Evolutionary conservation across 37 sponge, comb jelly and placozoan species (phyloP), one percentile per base, ranked within the genome.

Genomic region (Cliona cf. orientalis): DNA sequence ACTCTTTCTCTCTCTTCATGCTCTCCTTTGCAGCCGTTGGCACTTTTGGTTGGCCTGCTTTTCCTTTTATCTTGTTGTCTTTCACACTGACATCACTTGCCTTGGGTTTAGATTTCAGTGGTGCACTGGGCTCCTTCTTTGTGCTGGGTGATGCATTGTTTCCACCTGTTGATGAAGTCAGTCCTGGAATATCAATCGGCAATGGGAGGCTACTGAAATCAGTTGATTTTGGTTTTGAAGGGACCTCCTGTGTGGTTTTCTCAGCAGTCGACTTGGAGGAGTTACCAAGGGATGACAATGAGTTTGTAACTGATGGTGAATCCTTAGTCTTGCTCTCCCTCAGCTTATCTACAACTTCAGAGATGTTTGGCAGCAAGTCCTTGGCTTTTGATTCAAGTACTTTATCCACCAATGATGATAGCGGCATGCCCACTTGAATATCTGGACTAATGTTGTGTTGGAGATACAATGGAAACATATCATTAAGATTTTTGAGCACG

Each of bases 311-410:
- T 22, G 66, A 22, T 5, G 42, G 58, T 22, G 71, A 40, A 7
- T 67, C 58, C 22, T 67, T 37, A 4, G 34, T 40, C 21, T 29
- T 65, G 3, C 42, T 29, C 39, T 56, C 57, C 14, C 66, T 44
- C 2, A 84, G 69, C 22, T 58, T 0, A 19, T 80, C 74, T 6
- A 87, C 58, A 29, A 62, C 43, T 37, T 87, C 87, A 5, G 53
- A 14, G 36, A 87, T 87, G 35, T 87, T 71, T 2, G 75, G 80
- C 57, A 87, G 72, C 19, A 88, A 70, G 28, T 76, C 88, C 42
- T 74, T 59, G 37, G 76, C 57, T 41, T 88, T 75, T 19, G 75
- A 28, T 37, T 88, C 88, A 33, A 88, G 46, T 46, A 65, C 63
- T 32, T 81, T 88, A 35, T 75, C 75, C 5, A 88, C 63, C 19